phyloP scores from a whole-genome alignment of 2,797 vertebrate genomes.

The Cyclopterus lumpus region DNA sequence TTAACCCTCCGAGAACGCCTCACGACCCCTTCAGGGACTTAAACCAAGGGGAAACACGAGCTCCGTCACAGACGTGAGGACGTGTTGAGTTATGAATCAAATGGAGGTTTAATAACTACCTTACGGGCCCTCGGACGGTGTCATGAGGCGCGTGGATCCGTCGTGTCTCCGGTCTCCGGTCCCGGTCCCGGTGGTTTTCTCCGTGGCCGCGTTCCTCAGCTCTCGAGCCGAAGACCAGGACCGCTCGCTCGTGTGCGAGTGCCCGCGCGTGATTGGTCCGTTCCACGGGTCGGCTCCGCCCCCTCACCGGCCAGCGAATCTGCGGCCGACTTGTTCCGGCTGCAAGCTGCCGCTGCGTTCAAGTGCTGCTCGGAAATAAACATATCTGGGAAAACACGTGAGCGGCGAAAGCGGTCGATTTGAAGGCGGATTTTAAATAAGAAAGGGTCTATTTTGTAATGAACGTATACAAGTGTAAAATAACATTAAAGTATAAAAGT shows the following conservation, averaged over 20 bases:
- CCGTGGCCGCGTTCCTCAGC: constrained; percentile 34
- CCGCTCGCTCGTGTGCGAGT: constrained; percentile 34
- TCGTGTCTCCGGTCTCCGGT: constrained; percentile 24
- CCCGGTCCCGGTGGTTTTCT: neutral
- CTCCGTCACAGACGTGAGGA: neutral
- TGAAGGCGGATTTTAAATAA: neutral
- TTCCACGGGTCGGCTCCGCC: constrained; percentile 38
- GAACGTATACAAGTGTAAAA: neutral
- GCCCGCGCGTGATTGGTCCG: constrained; percentile 46
- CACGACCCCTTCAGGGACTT: constrained; percentile 31
- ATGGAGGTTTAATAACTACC: neutral
- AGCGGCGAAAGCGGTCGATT: neutral
- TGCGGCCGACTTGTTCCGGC: constrained; percentile 56
- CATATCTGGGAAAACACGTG: constrained; percentile 31
- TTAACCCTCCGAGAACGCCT: constrained; percentile 2
- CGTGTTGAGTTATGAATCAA: neutral
- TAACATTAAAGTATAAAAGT: neutral
- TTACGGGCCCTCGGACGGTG: constrained; percentile 42
- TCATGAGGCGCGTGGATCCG: constrained; percentile 52
- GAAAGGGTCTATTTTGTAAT: neutral
- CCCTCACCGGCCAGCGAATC: constrained; percentile 81
- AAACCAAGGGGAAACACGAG: neutral
- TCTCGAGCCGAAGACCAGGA: constrained; percentile 49
- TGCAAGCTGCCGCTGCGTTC: constrained; percentile 53
- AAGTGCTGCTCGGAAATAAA: neutral